Percentiles rank a stretch among this genome's conserved stretches.
These are phyloP conservation scores for Sitta europaea DNA, from an alignment of 2,113 vertebrate species.

Conservation along the genomic window DNA sequence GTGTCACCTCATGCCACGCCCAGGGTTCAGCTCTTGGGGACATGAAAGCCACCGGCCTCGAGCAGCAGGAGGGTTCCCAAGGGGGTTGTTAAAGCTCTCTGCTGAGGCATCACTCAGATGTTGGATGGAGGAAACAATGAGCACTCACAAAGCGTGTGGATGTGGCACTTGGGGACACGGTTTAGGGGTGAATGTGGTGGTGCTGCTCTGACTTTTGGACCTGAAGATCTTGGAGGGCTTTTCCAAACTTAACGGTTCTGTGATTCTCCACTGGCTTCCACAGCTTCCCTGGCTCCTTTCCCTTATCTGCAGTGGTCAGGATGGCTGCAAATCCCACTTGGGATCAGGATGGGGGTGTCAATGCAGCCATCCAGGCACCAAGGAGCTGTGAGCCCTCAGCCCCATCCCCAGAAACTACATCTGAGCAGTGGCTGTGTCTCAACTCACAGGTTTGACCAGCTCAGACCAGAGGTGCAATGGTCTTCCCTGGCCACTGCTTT, in stretches of 20 bases:
- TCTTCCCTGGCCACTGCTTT: neutral
- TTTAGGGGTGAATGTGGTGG: neutral
- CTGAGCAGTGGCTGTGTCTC: neutral
- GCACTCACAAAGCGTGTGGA: neutral
- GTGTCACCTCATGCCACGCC: accelerated
- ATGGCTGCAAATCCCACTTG: neutral
- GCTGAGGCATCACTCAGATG: neutral
- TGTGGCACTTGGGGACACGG: neutral
- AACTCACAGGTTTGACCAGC: accelerated
- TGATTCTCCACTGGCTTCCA: neutral
- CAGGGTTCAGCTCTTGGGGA: neutral
- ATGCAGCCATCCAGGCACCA: neutral
- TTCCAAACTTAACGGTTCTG: accelerated
- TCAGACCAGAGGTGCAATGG: accelerated
- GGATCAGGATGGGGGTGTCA: neutral
- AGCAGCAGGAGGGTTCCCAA: neutral
- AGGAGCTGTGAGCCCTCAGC: neutral
- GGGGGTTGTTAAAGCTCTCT: neutral
- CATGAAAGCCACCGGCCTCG: accelerated
- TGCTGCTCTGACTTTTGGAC: neutral
- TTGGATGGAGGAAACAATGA: neutral
- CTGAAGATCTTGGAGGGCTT: neutral
- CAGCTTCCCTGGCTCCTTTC: neutral
- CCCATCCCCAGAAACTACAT: neutral
- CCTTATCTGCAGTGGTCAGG: neutral